Percentiles rank a stretch among this genome's conserved stretches.
Evolutionary conservation across 2,797 vertebrate species (phyloP).

Genomic region (Ispidina lecontei): DNA sequence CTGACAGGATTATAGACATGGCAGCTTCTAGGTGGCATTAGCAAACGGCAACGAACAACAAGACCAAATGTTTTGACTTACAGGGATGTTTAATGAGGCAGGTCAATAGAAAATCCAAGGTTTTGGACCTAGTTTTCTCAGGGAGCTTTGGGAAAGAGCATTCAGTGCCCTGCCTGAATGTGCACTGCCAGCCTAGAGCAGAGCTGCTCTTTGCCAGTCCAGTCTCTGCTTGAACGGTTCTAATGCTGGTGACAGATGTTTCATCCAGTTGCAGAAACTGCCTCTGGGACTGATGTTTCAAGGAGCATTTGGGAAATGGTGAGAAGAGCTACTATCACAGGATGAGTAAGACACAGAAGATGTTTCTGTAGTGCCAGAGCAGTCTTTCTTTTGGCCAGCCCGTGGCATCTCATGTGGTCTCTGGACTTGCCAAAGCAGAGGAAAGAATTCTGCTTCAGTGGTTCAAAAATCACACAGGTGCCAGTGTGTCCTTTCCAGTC

Average conservation of each 20-base stretch:
- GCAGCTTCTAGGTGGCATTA: neutral
- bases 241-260: neutral
- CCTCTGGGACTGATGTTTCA: neutral
- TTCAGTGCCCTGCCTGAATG: neutral
- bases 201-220: neutral
- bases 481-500: constrained; percentile 54
- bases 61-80: neutral
- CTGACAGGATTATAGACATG: neutral
- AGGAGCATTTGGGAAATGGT: neutral
- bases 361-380: constrained; percentile 1
- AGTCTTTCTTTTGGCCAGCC: constrained; percentile 15
- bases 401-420: constrained; percentile 1
- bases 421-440: constrained; percentile 34
- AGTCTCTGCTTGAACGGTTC: neutral
- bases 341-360: neutral
- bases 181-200: neutral
- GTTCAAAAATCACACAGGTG: constrained; percentile 55
- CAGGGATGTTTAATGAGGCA: neutral
- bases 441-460: constrained; percentile 44
- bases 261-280: neutral
- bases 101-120: neutral
- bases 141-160: neutral
- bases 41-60: neutral
- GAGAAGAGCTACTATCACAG: constrained; percentile 10
- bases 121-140: neutral